A percentile compares a stretch with the other conserved stretches of the same genome.
Evolutionary conservation across 2,888 invertebrate genomes (phyloP).

Genomic region (Buathra laborator): DNA sequence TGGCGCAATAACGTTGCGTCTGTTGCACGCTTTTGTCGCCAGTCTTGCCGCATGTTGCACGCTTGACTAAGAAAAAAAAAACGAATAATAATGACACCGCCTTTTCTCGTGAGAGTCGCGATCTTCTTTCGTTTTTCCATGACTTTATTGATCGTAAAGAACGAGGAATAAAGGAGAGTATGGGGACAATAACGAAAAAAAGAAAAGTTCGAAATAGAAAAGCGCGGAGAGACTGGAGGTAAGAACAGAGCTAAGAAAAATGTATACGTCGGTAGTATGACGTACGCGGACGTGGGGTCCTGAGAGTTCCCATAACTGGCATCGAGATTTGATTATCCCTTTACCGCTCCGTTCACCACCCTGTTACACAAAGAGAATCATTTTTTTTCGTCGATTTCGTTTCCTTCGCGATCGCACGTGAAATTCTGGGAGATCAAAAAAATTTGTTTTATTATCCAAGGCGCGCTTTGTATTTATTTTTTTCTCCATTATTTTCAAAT

Average conservation of each 20-base stretch:
- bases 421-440: neutral
- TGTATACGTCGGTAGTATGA: neutral
- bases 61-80: constrained; percentile 39
- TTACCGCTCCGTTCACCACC: neutral
- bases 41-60: neutral
- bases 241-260: constrained; percentile 14
- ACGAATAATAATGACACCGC: constrained; percentile 30
- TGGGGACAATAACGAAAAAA: constrained; percentile 31
- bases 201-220: constrained; percentile 27
- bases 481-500: neutral
- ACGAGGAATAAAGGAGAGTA: constrained; percentile 32
- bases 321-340: constrained; percentile 32
- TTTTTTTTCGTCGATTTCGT: neutral
- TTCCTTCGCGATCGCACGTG: neutral
- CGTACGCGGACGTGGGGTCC: neutral
- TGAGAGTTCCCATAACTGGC: neutral
- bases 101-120: constrained; percentile 18
- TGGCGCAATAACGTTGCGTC: constrained; percentile 64
- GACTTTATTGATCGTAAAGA: constrained; percentile 57
- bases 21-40: constrained; percentile 5
- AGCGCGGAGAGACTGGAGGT: neutral
- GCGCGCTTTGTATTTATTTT: neutral
- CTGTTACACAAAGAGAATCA: neutral
- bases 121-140: constrained; percentile 34
- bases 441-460: neutral